Evolutionary conservation across 1,140 invertebrate genomes (phyloP), one percentile per base, ranked within the genome.

Genomic region (Drosophila ogumai): DNA sequence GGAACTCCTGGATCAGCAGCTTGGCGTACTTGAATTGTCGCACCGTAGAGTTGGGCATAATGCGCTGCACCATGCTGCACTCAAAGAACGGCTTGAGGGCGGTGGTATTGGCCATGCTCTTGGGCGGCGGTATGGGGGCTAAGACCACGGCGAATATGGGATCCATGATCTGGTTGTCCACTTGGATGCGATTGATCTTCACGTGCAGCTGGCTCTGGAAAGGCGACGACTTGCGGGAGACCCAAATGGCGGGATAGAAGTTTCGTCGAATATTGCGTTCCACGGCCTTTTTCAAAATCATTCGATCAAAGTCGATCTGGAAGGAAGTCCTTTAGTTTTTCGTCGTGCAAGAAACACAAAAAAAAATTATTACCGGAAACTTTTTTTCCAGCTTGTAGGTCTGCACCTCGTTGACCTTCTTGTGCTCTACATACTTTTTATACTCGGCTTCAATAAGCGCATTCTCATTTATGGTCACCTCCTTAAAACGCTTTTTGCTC

Each of bases 11-110:
- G 46, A 99, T 95, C 6, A 99, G 94, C 41, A 99, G 94, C 93
- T 97, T 98, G 90, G 97, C 98, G 91, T 99, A 99, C 92, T 99
- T 98, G 91, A 97, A 99, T 92, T 99, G 98, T 36, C 96, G 95
- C 5, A 99, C 96, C 38, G 95, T 95, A 69, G 96, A 98, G 93
- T 98, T 96, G 85, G 98, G 97, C 91, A 97, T 96, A 34, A 98
- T 93, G 25, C 97, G 94, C 91, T 99, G 96, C 40, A 99, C 97
- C 77, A 99, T 95, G 92, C 97, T 98, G 61, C 98, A 93, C 93
- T 99, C 98, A 34, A 97, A 96, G 93, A 99, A 99, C 15, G 98
- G 98, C 92, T 99, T 99, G 56, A 97, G 95, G 4, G 95, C 96
- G 95, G 91, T 75, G 64, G 96, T 96, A 55, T 95, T 95, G 49